Evolutionary conservation across 92 coral and sea anemone species (phyloP), one percentile per base, ranked within the genome.

Genomic region (Siderastrea siderea): DNA sequence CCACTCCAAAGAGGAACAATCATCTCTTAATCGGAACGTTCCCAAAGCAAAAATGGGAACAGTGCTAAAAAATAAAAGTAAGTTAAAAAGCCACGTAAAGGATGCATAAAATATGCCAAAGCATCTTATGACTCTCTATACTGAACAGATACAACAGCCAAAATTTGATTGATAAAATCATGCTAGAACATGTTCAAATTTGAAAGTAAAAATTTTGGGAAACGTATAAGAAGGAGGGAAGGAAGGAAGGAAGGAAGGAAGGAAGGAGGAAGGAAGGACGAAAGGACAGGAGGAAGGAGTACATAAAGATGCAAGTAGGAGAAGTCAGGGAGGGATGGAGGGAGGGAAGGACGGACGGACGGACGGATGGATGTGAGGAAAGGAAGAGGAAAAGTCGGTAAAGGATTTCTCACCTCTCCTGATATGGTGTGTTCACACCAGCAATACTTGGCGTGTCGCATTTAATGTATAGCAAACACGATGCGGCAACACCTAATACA

Each of bases 361-460:
- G 61, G 85, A 64, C 49, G n/a, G 85, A 5, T 14, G 4, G 44
- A 17, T 46, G 45, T 51, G 5, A 55, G 65, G 81, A 38, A 53
- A 10, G 53, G 45, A 44, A 10, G 87, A 3, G 51, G 64, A 8
- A 9, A 48, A 64, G 38, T 2, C 3, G n/a, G 11, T 9, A 26
- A 78, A 13, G 52, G 4, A 43, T 10, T 1, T 60, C 66, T 80
- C 68, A 94, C 96, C 89, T 82, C 84, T 91, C 86, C 11, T 46
- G 47, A 81, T 94, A 92, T 6, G 91, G 86, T 7, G 78, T 57
- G 68, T 86, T 92, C 38, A 92, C 90, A 14, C 98, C 98, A 61
- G 93, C 94, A n/a, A 94, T 80, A 1, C 83, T 69, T 16, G 67
- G 88, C 19, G 84, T 90, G 61, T 92, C 92, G 77, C 98, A 94